Evolutionary conservation across 2,888 invertebrate species (phyloP).

Genomic region (Strigamia transsilvanica): DNA sequence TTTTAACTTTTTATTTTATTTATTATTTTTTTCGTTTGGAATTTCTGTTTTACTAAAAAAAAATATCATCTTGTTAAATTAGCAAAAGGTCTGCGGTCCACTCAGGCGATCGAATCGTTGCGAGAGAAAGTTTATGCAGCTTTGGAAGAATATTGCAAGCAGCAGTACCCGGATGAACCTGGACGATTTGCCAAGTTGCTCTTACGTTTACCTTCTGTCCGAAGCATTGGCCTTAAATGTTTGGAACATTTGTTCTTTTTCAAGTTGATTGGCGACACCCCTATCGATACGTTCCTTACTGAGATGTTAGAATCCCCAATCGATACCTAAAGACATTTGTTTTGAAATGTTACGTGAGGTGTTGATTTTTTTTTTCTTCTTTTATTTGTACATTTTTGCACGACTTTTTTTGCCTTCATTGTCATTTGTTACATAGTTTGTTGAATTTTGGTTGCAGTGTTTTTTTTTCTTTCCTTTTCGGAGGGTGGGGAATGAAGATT

Average conservation of each 20-base stretch:
- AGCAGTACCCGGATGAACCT: constrained; percentile 86
- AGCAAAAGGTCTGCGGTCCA: constrained; percentile 85
- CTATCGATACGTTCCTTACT: constrained; percentile 83
- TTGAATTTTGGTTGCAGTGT: too few relatives aligned
- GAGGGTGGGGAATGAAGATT: too few relatives aligned
- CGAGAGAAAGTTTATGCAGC: constrained; percentile 95
- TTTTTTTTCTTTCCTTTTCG: too few relatives aligned
- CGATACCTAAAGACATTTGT: constrained; percentile 38
- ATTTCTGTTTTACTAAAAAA: constrained; percentile 60
- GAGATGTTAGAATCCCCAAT: constrained; percentile 78
- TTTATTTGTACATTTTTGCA: too few relatives aligned
- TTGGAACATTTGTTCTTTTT: constrained; percentile 94
- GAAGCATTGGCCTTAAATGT: constrained; percentile 92
- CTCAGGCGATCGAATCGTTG: constrained; percentile 81
- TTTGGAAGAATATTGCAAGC: constrained; percentile 92
- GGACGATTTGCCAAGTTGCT: constrained; percentile 95
- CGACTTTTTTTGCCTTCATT: too few relatives aligned
- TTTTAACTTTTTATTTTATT: too few relatives aligned
- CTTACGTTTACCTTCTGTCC: constrained; percentile 84
- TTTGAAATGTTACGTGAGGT: background rate
- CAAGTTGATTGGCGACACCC: constrained; percentile 86
- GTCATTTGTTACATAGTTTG: too few relatives aligned
- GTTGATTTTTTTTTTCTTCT: too few relatives aligned
- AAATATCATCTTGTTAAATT: constrained; percentile 62
- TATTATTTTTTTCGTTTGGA: too few relatives aligned